Evolutionary conservation across 2,888 invertebrate genomes (phyloP), one percentile per base, ranked within the genome.

Genomic region (Empis livida): DNA sequence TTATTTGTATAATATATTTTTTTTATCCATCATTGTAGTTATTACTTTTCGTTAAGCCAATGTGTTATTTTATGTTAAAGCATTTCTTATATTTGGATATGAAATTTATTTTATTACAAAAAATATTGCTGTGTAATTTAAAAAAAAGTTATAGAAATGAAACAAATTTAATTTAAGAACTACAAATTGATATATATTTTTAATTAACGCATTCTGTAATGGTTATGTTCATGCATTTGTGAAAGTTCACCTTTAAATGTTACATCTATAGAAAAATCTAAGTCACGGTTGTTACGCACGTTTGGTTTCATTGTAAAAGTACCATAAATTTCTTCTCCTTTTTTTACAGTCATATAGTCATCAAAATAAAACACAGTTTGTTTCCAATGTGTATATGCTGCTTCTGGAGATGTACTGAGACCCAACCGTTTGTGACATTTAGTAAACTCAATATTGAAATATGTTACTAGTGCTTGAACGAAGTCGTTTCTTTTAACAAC

Each of bases 371-470:
- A 99, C 44, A 99, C 97, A 9, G 88, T 90, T 53, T 70, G 70
- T 70, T 99, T 99, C 99, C 99, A 99, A 70, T 99, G 99, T 17
- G 99, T 99, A 71, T 99, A 97, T 30, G 90, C 89, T 1, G 92
- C 87, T 65, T 97, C 97, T 0, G 99, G 99, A 1, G 93, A 93
- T 49, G 99, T 99, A 61, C 95, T 96, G 73, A 99, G 99, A 20
- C 97, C 96, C 54, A 93, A 89, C 48, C 93, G 79, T 73, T 96
- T 99, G 77, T 99, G 99, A 59, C 95, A 99, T 76, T 96, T 95
- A 35, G 95, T 93, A 75, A 99, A 99, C 73, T 99, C 97, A 57
- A 99, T 94, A 63, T 92, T 97, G 74, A 99, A 99, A 74, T 92
- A 99, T 17, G 97, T 95, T 55, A 99, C 97, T 59, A 99, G 74